phyloP scores from a whole-genome alignment of 2,113 vertebrate species.

The Hiodon alosoides region DNA sequence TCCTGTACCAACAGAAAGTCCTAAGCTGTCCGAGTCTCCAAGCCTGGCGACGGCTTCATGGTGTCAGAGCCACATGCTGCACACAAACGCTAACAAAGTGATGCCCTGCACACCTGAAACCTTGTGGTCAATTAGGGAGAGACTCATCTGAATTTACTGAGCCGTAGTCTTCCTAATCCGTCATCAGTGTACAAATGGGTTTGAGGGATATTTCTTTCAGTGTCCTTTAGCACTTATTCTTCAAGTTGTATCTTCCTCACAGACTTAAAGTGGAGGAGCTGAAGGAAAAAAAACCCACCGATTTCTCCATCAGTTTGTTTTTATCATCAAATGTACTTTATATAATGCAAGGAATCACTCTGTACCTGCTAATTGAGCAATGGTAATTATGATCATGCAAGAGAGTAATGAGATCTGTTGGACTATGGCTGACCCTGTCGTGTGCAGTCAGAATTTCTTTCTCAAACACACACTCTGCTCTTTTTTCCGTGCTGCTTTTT shows the following conservation, averaged over 20 bases:
- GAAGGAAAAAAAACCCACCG: slow-evolving; percentile 25
- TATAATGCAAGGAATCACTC: slow-evolving; percentile 36
- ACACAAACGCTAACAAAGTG: too few species aligned
- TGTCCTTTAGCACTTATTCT: too few species aligned
- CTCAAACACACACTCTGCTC: too few species aligned
- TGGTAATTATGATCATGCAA: slow-evolving; percentile 44
- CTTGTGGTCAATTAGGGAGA: neutral
- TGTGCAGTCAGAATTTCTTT: slow-evolving; percentile 23
- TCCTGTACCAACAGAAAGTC: too few species aligned
- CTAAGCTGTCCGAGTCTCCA: too few species aligned
- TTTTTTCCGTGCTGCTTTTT: too few species aligned
- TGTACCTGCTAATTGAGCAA: slow-evolving; percentile 42
- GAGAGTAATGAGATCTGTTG: slow-evolving; percentile 31
- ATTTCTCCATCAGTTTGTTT: slow-evolving; percentile 28
- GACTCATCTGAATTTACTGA: too few species aligned
- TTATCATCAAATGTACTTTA: slow-evolving; percentile 44
- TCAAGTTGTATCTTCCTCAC: neutral
- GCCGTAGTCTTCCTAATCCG: too few species aligned
- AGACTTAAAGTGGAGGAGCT: neutral
- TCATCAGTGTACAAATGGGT: too few species aligned
- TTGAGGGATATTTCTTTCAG: too few species aligned
- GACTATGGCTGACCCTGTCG: slow-evolving; percentile 40
- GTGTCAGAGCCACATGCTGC: too few species aligned
- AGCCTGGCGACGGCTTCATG: too few species aligned
- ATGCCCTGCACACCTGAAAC: neutral